These are phyloP conservation scores for Torymus aiolomorphi DNA, from an alignment of 2,888 invertebrate species.

Conservation along the genomic window DNA sequence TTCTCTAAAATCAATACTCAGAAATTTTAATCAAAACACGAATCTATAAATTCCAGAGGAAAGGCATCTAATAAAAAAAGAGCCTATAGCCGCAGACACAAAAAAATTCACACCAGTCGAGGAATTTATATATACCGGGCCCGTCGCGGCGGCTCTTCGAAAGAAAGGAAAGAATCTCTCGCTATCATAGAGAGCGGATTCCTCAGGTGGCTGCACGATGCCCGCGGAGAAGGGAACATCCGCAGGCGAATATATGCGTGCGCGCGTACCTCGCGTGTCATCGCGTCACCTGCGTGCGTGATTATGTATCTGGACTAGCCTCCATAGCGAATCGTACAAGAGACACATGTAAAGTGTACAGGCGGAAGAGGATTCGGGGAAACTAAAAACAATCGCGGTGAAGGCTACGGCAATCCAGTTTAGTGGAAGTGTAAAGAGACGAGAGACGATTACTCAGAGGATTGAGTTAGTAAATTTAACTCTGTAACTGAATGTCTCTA, in stretches of 20 bases:
- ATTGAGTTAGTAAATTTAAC: slow-evolving; percentile 35
- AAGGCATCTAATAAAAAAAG: too few relatives aligned
- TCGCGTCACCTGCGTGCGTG: slow-evolving; percentile 12
- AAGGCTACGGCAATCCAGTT: too few relatives aligned
- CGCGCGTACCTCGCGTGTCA: background rate
- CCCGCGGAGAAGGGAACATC: slow-evolving; percentile 37
- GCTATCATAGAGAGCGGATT: slow-evolving; percentile 14
- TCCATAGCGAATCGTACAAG: background rate
- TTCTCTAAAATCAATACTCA: too few relatives aligned
- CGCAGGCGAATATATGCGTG: background rate
- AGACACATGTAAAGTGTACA: slow-evolving; percentile 10
- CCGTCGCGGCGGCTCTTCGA: background rate
- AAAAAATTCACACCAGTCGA: too few relatives aligned
- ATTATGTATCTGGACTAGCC: slow-evolving; percentile 33
- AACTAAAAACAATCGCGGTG: too few relatives aligned
- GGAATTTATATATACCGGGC: too few relatives aligned
- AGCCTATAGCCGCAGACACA: too few relatives aligned
- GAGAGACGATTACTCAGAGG: background rate
- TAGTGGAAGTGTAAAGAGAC: background rate
- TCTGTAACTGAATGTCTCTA: background rate
- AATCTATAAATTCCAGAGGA: too few relatives aligned
- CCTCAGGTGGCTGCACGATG: background rate
- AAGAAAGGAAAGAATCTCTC: slow-evolving; percentile 2
- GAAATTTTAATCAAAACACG: too few relatives aligned
- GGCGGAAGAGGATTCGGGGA: background rate